Evolutionary conservation across 2,888 invertebrate species (phyloP).

Genomic region (Scaptomyza polygonia): DNA sequence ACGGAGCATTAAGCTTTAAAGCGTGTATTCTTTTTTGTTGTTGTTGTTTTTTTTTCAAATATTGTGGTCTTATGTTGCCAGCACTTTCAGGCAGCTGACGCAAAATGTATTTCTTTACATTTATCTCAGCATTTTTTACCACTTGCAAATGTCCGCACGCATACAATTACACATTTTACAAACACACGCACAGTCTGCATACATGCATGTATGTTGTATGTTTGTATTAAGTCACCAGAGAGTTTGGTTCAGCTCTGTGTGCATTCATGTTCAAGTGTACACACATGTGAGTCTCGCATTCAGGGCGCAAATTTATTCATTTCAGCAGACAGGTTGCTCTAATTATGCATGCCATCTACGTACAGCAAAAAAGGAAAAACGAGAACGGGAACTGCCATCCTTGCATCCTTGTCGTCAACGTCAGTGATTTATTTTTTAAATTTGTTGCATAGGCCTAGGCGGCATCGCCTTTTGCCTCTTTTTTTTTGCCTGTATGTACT

Average conservation of each 20-base stretch:
- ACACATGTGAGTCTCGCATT: slow-evolving; percentile 44
- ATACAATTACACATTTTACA: slow-evolving; percentile 25
- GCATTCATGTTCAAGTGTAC: slow-evolving; percentile 64
- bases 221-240: neutral
- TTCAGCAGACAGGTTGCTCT: slow-evolving; percentile 69
- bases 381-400: neutral
- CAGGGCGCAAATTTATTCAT: slow-evolving; percentile 70
- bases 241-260: slow-evolving; percentile 18
- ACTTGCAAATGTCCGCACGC: slow-evolving; percentile 25
- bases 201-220: neutral
- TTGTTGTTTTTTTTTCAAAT: slow-evolving; percentile 15
- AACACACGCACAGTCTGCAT: neutral
- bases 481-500: neutral
- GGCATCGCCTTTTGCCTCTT: slow-evolving; percentile 4
- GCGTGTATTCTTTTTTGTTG: no score
- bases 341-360: slow-evolving; percentile 61
- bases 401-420: slow-evolving; percentile 8
- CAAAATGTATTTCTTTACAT: slow-evolving; percentile 27
- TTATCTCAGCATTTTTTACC: slow-evolving; percentile 24
- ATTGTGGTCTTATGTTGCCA: slow-evolving; percentile 6
- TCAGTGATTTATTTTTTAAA: slow-evolving; percentile 37
- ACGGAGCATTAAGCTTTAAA: slow-evolving; percentile 22
- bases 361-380: slow-evolving; percentile 1
- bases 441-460: slow-evolving; percentile 23
- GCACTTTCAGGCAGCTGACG: slow-evolving; percentile 14